Base-by-base conservation (phyloP, 2,888 invertebrate genomes). In the Orthonevra nobilis region DNA sequence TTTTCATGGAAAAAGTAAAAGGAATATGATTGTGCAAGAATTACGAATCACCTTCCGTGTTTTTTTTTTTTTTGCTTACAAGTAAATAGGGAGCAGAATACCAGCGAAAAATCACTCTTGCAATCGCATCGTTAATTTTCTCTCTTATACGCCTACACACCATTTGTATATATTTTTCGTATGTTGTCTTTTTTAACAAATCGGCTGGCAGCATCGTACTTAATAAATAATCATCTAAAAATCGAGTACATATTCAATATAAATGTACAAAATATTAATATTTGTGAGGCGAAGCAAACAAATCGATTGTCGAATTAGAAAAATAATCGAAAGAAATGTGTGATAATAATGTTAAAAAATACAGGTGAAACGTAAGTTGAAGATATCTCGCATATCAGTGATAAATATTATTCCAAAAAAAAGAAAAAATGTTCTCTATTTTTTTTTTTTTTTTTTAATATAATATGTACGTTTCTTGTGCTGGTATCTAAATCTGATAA, bases 1-100 rank as follows among this genome's bases (percentile, higher is more conserved):
- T 36, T 42, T 15, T n/a, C n/a, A 48, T 46, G 36, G 40, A 17
- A 69, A 64, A 69, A 69, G 69, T 69, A 69, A 58, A 69, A 60
- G 58, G 69, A 69, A 61, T 61, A 61, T 66, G 50, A 68, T 74
- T 68, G 60, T 68, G 60, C 74, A 74, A 74, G 58, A 75, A 69
- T 42, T 69, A 61, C 56, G 32, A 61, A 69, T 68, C 75, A 75
- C 69, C 69, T 74, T 74, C 46, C 54, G 56, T 75, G 54, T 69
- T 50, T 61, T 69, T 61, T 46, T 75, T 46, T 69, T 50, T 61
- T 69, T 61, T 46, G 60, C 48, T 52, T 68, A 54, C 52, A 44
- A 60, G 42, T 60, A 52, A 50, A 50, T 46, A 38, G 20, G 40
- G 9, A 50, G 44, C 42, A 58, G 46, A 38, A 64, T 73, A 52